Evolutionary conservation across 2,888 invertebrate genomes (phyloP), one percentile per base, ranked within the genome.

Genomic region (Orchesellides sinensis): DNA sequence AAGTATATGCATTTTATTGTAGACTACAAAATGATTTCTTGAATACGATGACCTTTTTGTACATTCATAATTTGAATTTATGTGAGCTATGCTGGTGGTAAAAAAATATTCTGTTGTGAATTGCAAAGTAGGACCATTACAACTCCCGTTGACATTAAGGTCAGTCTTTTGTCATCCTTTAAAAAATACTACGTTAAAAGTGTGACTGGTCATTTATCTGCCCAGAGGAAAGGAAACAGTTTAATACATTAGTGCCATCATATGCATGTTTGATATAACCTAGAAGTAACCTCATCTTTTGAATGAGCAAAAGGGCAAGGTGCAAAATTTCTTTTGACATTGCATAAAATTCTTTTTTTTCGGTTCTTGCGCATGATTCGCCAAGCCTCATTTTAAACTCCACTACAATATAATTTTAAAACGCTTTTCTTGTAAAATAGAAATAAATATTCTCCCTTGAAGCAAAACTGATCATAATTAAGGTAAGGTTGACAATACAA

Each of bases 381-480:
- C 40, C 63, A 63, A 63, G 63, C 63, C 21, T 63, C 63, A 63
- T 40, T 63, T 63, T 32, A 14, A 25, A 54, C 8, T 8, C n/a
- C 8, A 49, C 49, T 14, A 25, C 32, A 59, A 59, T 23, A 14
- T 32, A 23, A 29, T 59, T 59, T 29, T 59, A 29, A 2, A 59
- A 32, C 32, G 27, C 21, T 56, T 23, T 45, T n/a, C n/a, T n/a
- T 8, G 47, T 77, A 59, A 77, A 61, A 61, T 14, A 61, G 19
- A 47, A 8, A 73, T 73, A 73, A 73, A 68, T 77, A 68, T 23
- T 68, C 47, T 56, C 35, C 59, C 49, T 59, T 68, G 32, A 77
- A 56, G 68, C n/a, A 19, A 59, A 68, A 68, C 77, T 77, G 77
- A 77, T 77, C 68, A 61, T 77, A 77, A 77, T 77, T 77, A 77